Conservation (phyloP, 2,113 vertebrate genomes). For the Odobenus rosmarus region DNA sequence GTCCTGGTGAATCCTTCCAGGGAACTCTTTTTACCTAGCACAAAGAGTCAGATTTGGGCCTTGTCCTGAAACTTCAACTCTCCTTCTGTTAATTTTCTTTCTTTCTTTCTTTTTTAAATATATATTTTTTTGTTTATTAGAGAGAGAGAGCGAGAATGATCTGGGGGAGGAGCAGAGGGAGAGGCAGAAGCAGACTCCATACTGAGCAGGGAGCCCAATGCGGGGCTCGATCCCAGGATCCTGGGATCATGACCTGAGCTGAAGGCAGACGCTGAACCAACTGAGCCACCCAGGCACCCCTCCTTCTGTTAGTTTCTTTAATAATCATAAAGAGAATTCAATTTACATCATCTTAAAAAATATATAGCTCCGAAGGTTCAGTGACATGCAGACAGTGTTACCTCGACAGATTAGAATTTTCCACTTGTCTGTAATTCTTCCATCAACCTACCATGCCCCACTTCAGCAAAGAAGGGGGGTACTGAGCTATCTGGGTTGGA, state of each 20-base stretch:
- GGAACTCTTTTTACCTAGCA: not conserved
- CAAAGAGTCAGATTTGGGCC: not conserved
- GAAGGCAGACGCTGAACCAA: no score
- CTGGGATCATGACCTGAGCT: no score
- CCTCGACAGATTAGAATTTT: not conserved
- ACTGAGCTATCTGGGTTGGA: not conserved
- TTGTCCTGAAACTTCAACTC: not conserved
- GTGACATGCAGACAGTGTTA: not conserved
- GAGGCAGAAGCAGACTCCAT: no score
- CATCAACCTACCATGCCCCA: not conserved
- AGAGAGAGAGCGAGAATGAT: no score
- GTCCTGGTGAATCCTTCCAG: not conserved
- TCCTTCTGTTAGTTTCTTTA: not conserved
- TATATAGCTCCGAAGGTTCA: not conserved
- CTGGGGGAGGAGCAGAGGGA: no score
- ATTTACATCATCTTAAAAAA: not conserved
- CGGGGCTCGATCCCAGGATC: no score
- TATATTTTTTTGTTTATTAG: no score
- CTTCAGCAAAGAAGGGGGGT: not conserved
- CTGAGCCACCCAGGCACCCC: no score
- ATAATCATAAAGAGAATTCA: not conserved
- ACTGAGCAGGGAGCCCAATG: no score
- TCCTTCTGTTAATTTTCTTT: not conserved
- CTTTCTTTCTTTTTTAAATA: no score
- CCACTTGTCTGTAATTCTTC: not conserved